Evolutionary conservation across 1,140 invertebrate species (phyloP).

Genomic region (Pachypsylla venusta): DNA sequence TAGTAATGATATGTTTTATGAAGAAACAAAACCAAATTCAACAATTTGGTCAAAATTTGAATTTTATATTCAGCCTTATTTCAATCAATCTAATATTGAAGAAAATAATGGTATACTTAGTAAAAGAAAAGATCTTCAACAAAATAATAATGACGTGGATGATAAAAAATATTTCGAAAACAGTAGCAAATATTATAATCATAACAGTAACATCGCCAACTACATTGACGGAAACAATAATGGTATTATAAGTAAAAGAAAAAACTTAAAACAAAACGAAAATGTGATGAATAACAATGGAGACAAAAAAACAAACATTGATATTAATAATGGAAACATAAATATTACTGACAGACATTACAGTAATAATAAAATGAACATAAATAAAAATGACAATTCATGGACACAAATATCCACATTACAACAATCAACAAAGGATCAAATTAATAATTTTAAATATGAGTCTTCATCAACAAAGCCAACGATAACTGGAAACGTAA

Average conservation of each 20-base stretch:
- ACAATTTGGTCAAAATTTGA: conserved; percentile 8
- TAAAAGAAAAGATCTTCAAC: background rate
- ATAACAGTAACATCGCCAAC: no score
- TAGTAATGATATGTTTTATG: background rate
- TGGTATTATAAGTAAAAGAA: conserved; percentile 1
- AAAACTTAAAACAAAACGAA: background rate
- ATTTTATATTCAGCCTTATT: background rate
- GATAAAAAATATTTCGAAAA: no score
- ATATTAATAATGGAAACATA: background rate
- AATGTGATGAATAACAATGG: background rate
- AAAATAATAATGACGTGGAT: background rate
- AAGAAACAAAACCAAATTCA: conserved; percentile 5
- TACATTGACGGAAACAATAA: no score
- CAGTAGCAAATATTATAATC: no score
- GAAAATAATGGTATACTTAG: background rate
- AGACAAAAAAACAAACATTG: background rate
- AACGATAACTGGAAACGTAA: no score
- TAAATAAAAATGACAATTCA: no score
- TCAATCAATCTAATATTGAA: background rate
- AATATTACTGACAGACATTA: conserved; percentile 3
- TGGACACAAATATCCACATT: conserved; percentile 1
- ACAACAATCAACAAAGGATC: background rate
- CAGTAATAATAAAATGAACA: background rate
- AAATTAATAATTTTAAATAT: background rate
- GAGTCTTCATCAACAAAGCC: no score